Base-by-base conservation (phyloP, 2,113 vertebrate species). In the Tylochromis polylepis region DNA sequence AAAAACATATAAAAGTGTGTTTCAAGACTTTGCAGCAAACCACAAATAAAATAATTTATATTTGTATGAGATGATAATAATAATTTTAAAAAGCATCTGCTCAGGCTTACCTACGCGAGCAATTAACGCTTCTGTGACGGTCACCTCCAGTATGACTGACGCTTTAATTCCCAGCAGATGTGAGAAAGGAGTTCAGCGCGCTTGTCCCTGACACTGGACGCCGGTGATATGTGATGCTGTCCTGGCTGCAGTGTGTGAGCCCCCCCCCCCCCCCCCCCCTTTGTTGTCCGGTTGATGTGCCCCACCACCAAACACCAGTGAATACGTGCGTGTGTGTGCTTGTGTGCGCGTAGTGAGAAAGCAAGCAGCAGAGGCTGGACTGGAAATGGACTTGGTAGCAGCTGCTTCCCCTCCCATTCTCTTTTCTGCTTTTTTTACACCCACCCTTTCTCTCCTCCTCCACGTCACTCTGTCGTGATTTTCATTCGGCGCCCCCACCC, bases 351-450 rank as follows among this genome's bases (percentile, higher is more conserved):
- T 77, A 36, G 15, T 90, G 82, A 85, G 41, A 72, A 27, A 72
- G 88, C 62, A 59, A 82, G 83, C 31, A 78, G 79, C 90, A 88
- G 84, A 85, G 83, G 60, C 82, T 85, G 90, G 79, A 87, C 91
- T 91, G 80, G 79, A 79, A 87, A 88, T 65, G 78, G 46, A 93
- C 82, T 84, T 62, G 88, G 92, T 67, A 94, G 95, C 97, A 95
- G 97, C 96, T 95, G 97, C 96, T 95, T 92, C 88, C 95, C 90
- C 92, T 87, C 92, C 94, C 93, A 93, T 88, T 94, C 85, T 81
- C 41, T 51, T 85, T 41, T 46, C 58, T 38, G 6, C 8, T 22
- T 60, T 82, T 46, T 58, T 57, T 79, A 34, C 89, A 49, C 89
- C 87, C 89, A 84, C 87, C 59, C 88, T 92, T 82, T 82, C 82